Percentiles rank a stretch among this genome's conserved stretches.
Evolutionary conservation across 1,140 invertebrate species (phyloP).

Genomic region (Drosophila sulfurigaster): DNA sequence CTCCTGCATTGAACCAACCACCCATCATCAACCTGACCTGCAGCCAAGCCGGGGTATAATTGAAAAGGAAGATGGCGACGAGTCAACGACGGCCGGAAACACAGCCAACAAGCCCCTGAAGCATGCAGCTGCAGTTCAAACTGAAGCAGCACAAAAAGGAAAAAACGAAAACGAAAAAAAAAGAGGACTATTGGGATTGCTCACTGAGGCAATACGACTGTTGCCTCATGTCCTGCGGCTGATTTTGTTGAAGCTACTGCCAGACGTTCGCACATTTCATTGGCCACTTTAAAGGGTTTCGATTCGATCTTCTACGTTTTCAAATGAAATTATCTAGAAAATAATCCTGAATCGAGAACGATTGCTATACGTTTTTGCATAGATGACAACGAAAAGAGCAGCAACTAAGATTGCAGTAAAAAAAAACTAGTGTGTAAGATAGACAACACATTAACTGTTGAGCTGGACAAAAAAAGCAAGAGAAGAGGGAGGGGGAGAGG

Average conservation of each 20-base stretch:
- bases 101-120: constrained; percentile 54
- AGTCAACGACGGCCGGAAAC: constrained; percentile 68
- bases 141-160: constrained; percentile 27
- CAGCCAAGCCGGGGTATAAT: constrained; percentile 57
- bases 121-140: constrained; percentile 46
- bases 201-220: constrained; percentile 35
- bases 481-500: neutral
- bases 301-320: neutral
- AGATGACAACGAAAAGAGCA: neutral
- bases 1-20: neutral
- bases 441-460: constrained; percentile 39
- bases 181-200: constrained; percentile 41
- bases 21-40: constrained; percentile 11
- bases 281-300: constrained; percentile 10
- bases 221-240: constrained; percentile 38
- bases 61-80: constrained; percentile 76
- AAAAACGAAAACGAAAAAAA: constrained; percentile 19
- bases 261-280: neutral
- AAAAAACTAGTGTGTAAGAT: constrained; percentile 2
- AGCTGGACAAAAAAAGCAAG: constrained; percentile 24
- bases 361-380: neutral
- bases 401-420: neutral
- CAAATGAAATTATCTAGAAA: constrained; percentile 3
- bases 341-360: neutral
- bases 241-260: constrained; percentile 19